Percentiles rank a stretch among this genome's conserved stretches.
These are phyloP conservation scores for Sclerurus mexicanus DNA, from an alignment of 2,113 vertebrate genomes.

Conservation along the genomic window DNA sequence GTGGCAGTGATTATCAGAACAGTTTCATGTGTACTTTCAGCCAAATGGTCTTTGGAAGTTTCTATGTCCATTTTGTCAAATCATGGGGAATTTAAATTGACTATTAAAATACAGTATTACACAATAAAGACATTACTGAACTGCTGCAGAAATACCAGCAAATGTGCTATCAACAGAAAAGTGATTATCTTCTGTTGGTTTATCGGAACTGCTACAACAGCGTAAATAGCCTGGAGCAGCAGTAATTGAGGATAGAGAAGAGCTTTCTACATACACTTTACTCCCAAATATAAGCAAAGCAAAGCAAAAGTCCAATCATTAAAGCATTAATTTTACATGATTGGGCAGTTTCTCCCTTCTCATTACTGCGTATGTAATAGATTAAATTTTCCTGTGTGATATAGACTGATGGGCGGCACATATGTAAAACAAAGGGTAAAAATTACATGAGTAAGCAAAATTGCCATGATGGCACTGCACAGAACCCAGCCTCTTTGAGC, in stretches of 20 bases:
- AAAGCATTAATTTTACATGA: neutral
- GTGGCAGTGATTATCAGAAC: neutral
- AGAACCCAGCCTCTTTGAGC: neutral
- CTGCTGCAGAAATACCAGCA: slow-evolving; percentile 1
- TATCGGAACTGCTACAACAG: neutral
- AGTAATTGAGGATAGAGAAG: neutral
- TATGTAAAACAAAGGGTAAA: neutral
- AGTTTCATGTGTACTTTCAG: slow-evolving; percentile 20
- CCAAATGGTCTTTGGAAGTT: slow-evolving; percentile 22
- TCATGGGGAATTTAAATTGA: slow-evolving; percentile 47
- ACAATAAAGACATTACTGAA: slow-evolving; percentile 20
- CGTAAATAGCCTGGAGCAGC: neutral
- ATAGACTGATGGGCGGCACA: neutral
- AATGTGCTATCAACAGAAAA: neutral
- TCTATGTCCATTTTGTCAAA: slow-evolving; percentile 25
- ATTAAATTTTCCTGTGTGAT: neutral
- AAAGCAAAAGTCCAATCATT: neutral
- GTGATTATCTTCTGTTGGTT: neutral
- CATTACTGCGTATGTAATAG: neutral
- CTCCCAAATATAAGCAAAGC: neutral
- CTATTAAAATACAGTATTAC: slow-evolving; percentile 30
- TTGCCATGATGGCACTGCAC: neutral
- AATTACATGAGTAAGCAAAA: neutral
- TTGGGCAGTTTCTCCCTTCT: neutral
- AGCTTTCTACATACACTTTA: neutral